Conservation (phyloP, 1,140 invertebrate genomes). For the Tetranychus cinnabarinus region DNA sequence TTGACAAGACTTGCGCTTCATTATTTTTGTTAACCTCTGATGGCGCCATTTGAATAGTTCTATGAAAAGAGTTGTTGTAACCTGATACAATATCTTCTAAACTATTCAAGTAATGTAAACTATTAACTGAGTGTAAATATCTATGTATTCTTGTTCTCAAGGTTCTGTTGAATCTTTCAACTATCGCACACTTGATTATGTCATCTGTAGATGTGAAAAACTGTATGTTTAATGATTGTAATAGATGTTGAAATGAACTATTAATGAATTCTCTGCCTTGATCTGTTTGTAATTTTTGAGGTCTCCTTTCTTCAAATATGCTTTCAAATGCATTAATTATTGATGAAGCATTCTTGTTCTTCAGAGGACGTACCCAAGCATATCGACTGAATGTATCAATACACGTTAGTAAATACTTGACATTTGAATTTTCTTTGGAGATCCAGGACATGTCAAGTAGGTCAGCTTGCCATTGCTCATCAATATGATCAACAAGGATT, state of each 20-base stretch:
- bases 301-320: slow-evolving; percentile 7
- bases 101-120: too few relatives aligned
- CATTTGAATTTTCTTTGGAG: slow-evolving; percentile 9
- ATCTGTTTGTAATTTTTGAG: too few relatives aligned
- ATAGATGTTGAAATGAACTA: too few relatives aligned
- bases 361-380: slow-evolving; percentile 12
- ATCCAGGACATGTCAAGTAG: slow-evolving; percentile 12
- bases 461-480: not conserved
- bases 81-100: too few relatives aligned
- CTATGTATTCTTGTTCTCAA: slow-evolving; percentile 23
- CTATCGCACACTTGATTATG: slow-evolving; percentile 22
- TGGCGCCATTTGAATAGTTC: too few relatives aligned
- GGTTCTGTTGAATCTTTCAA: slow-evolving; percentile 24
- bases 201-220: slow-evolving; percentile 6
- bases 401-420: slow-evolving; percentile 11
- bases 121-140: too few relatives aligned
- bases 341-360: slow-evolving; percentile 8
- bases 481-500: slow-evolving; percentile 6
- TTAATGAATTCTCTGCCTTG: too few relatives aligned
- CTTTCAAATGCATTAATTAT: slow-evolving; percentile 8
- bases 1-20: not conserved
- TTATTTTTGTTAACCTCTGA: not conserved
- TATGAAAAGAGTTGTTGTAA: too few relatives aligned
- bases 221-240: too few relatives aligned
- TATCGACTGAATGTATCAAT: slow-evolving; percentile 15